Base-by-base conservation (phyloP, 2,888 invertebrate genomes). In the Lagria hirta region DNA sequence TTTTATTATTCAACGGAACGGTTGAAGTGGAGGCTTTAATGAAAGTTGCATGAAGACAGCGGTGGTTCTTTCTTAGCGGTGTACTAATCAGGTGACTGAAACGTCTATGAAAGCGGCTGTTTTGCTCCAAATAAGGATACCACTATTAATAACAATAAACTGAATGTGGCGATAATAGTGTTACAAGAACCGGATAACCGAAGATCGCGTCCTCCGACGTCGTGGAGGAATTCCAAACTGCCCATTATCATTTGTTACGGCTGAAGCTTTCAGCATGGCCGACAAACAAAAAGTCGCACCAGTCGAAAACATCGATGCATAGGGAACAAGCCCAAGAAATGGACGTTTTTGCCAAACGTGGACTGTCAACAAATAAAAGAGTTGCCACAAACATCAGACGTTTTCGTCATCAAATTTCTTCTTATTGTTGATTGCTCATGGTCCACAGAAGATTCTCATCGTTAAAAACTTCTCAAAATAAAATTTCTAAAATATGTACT, bases 141-240 rank as follows among this genome's bases (percentile, higher is more conserved):
- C 63, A 68, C 72, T 71, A 71, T 72, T 72, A 71, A 71, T 71
- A 72, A 71, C 71, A 72, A 72, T 72, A 72, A 72, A 72, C 69
- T 69, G 63, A 69, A 71, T 70, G 71, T 72, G 71, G 68, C 68
- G 69, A 70, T 72, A 72, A 72, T 72, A 68, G 71, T 69, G 65
- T 63, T 67, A 58, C 64, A 66, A 69, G 68, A 68, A 68, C 61
- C 59, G 61, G 65, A 63, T 49, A 54, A 47, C 49, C 43, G 51
- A 49, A 49, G 54, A 48, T 48, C 43, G 44, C 50, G 36, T 47
- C 45, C 40, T 36, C 34, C 42, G 48, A 43, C 49, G 62, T 60
- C 67, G 66, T 64, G 64, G 60, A 68, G 65, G 69, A 69, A 71
- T 71, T 65, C 60, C 65, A 62, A 68, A 68, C 64, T 62, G 60